Evolutionary conservation across 2,888 invertebrate species (phyloP).

Genomic region (Catocala nupta): DNA sequence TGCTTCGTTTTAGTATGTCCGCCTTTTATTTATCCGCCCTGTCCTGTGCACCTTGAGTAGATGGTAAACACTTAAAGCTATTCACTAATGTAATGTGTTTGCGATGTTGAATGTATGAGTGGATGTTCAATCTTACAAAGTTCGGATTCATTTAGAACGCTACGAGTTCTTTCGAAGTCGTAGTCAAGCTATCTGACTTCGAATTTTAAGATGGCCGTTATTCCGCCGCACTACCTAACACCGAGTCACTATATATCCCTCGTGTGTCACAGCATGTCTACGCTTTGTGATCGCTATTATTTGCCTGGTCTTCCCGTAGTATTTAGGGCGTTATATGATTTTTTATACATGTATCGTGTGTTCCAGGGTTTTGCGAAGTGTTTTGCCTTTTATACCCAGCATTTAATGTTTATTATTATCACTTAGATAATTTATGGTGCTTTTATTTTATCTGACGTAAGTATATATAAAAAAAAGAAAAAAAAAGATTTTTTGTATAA

Average conservation of each 20-base stretch:
- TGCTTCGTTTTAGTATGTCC: constrained; percentile 83
- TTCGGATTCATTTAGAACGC: constrained; percentile 31
- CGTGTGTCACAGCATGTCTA: constrained; percentile 50
- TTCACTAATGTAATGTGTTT: constrained; percentile 52
- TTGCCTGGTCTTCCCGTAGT: constrained; percentile 63
- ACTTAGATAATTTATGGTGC: constrained; percentile 59
- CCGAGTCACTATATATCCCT: constrained; percentile 31
- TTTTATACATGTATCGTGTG: constrained; percentile 51
- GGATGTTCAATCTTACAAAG: constrained; percentile 42
- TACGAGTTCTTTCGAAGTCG: constrained; percentile 12
- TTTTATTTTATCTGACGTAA: constrained; percentile 57
- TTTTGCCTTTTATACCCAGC: constrained; percentile 69
- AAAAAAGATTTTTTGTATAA: constrained; percentile 49
- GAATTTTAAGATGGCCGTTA: constrained; percentile 26
- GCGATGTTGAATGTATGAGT: constrained; percentile 55
- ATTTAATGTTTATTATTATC: constrained; percentile 61
- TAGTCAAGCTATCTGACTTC: constrained; percentile 26
- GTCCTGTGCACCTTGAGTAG: constrained; percentile 76
- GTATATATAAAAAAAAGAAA: constrained; percentile 32
- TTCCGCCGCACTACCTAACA: constrained; percentile 33
- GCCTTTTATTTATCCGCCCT: constrained; percentile 70
- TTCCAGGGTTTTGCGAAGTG: constrained; percentile 64
- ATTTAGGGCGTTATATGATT: constrained; percentile 49
- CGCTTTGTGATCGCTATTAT: constrained; percentile 71
- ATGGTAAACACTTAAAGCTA: constrained; percentile 49